phyloP scores from a whole-genome alignment of 2,113 vertebrate species.

The Oenanthe melanoleuca region DNA sequence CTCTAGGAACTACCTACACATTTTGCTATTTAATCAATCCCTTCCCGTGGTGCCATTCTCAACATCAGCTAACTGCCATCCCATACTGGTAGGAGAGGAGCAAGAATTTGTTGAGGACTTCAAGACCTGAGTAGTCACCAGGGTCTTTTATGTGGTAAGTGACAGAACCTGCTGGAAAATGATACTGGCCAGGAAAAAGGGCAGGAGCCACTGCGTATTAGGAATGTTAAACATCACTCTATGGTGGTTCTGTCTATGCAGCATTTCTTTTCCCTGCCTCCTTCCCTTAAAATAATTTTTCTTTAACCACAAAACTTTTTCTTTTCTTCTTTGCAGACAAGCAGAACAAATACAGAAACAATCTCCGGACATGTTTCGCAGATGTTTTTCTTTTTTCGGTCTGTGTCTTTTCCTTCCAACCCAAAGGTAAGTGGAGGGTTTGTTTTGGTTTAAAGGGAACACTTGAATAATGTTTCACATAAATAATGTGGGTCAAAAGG shows the following conservation, averaged over 20 bases:
- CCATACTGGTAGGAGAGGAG: background rate
- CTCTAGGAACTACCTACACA: background rate
- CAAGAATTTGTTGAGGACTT: background rate
- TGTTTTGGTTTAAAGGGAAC: background rate
- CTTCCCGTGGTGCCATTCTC: background rate
- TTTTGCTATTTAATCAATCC: background rate
- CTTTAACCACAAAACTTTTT: background rate
- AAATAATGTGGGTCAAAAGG: background rate
- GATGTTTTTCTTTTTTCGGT: constrained; percentile 24
- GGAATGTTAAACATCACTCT: background rate
- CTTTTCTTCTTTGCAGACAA: constrained; percentile 49
- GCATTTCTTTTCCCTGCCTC: background rate
- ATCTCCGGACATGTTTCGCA: constrained; percentile 58
- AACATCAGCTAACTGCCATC: background rate
- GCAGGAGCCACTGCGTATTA: rapidly evolving
- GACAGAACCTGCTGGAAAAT: background rate
- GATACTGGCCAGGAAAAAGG: background rate
- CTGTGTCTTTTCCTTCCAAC: constrained; percentile 62
- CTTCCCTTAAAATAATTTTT: background rate
- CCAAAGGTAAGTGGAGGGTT: constrained; percentile 49
- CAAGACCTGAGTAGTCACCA: background rate
- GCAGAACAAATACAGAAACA: background rate
- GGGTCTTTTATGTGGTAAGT: background rate
- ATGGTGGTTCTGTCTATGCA: background rate
- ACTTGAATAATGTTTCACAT: background rate